Evolutionary conservation across 1,140 invertebrate genomes (phyloP), one percentile per base, ranked within the genome.

Genomic region (Eriocheir sinensis): DNA sequence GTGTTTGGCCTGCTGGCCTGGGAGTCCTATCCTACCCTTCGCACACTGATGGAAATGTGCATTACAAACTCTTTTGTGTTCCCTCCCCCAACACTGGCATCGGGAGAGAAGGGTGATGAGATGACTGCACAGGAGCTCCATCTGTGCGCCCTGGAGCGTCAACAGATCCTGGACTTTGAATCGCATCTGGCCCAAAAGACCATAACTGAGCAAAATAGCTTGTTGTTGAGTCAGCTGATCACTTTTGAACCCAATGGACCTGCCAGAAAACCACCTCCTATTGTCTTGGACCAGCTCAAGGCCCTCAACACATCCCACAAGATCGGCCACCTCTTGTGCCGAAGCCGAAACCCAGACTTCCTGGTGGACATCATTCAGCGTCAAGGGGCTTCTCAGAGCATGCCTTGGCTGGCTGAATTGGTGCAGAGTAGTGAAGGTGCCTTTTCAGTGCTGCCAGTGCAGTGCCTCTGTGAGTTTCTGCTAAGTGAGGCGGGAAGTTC

Each of bases 401-500:
- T 99, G 99, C 99, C 99, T 4, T 99, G 99, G 99, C 97, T 99
- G 60, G 98, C 99, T 21, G 99, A 99, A 96, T 97, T 99, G 44
- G 98, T 99, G 21, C 98, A 99, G 95, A 99, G 98, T 95, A 98
- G 98, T 96, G 98, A 99, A 96, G 98, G 98, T 3, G 98, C 98
- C n/a, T 97, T 95, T 44, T 98, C 98, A 96, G 98, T 99, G 94
- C 97, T 99, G 12, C 99, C 99, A 0, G 99, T 99, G 36, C 99
- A 99, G 96, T 99, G 99, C 97, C 97, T 99, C 8, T 99, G 99
- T 97, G 99, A 99, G 97, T 99, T 99, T 97, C 97, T 99, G 36
- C 97, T 99, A 0, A 98, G 98, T 96, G 97, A 97, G 93, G 96
- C 96, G 3, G 96, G 96, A 34, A 96, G 96, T n/a, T 94, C 96